A percentile compares a stretch with the other conserved stretches of the same genome.
These are phyloP conservation scores for Portunus trituberculatus DNA, from an alignment of 1,140 invertebrate genomes.

Conservation along the genomic window DNA sequence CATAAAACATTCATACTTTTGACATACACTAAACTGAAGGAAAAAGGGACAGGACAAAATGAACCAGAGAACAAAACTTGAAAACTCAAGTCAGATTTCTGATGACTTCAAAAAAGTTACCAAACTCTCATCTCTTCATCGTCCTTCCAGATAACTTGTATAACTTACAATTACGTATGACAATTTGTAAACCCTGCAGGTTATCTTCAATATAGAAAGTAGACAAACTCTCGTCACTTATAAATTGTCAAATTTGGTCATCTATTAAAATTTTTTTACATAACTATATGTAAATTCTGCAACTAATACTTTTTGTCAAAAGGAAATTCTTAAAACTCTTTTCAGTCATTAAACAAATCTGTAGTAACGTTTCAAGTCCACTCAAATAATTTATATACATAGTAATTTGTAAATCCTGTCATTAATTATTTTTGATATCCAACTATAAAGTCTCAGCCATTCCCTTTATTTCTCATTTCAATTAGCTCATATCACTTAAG, in stretches of 20 bases:
- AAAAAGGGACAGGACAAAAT: conserved; percentile 27
- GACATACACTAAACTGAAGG: neutral
- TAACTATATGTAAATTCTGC: no score
- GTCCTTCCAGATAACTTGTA: no score
- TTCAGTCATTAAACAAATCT: no score
- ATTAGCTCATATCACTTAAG: neutral
- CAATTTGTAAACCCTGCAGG: no score
- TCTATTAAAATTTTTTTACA: no score
- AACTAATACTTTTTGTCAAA: no score
- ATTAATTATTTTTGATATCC: neutral
- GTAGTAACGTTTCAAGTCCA: no score
- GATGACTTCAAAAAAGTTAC: neutral
- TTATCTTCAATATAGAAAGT: neutral
- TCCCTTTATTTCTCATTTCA: neutral
- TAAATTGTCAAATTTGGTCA: no score
- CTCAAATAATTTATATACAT: neutral
- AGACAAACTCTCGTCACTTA: neutral
- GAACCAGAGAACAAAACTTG: neutral
- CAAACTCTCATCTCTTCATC: neutral
- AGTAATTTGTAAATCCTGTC: neutral
- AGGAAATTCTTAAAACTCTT: no score
- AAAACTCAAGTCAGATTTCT: neutral
- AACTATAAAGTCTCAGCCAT: neutral
- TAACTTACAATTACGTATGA: no score
- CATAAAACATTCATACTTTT: conserved; percentile 51